Evolutionary conservation across 2,888 invertebrate species (phyloP).

Genomic region (Nymphalis c-album): DNA sequence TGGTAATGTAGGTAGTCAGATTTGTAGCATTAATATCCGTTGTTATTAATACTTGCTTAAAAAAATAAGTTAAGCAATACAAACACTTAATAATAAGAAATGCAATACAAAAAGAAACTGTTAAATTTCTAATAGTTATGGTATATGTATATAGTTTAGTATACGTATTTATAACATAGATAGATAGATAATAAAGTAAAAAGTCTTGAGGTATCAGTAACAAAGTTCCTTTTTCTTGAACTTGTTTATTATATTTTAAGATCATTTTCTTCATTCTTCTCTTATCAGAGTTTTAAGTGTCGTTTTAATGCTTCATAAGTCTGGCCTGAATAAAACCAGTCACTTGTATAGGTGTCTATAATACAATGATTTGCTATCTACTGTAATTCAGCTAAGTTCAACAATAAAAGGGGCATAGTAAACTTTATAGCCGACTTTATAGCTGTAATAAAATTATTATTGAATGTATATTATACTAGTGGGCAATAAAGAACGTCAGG

Average conservation of each 20-base stretch:
- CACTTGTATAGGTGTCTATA: constrained; percentile 7
- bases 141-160: no score
- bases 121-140: no score
- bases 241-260: neutral
- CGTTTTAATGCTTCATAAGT: constrained; percentile 21
- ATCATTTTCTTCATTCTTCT: neutral
- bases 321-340: constrained; percentile 5
- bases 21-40: no score
- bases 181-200: no score
- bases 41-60: no score
- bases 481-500: constrained; percentile 24
- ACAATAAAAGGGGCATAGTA: constrained; percentile 49
- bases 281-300: constrained; percentile 13
- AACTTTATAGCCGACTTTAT: constrained; percentile 50
- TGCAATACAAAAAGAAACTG: no score
- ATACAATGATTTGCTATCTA: constrained; percentile 38
- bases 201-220: no score
- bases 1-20: no score
- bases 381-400: constrained; percentile 46
- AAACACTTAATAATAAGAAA: no score
- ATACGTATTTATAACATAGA: no score
- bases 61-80: no score
- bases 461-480: constrained; percentile 43
- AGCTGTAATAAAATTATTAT: constrained; percentile 51
- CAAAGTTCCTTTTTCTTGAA: neutral